Evolutionary conservation across 2,113 vertebrate species (phyloP).

Genomic region (Takifugu flavidus): DNA sequence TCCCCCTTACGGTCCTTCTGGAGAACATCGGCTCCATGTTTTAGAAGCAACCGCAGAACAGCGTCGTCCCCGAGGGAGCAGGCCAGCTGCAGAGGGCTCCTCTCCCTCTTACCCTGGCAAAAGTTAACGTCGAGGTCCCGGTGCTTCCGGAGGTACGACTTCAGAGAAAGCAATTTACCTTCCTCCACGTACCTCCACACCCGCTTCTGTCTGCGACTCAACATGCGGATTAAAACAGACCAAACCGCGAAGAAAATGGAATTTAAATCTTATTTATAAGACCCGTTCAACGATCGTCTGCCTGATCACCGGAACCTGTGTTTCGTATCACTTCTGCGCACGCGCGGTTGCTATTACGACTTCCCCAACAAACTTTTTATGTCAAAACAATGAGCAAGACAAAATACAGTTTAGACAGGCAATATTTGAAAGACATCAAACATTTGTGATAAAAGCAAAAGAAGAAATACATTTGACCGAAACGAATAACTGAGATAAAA

Average conservation of each 20-base stretch:
- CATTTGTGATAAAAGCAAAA: too few relatives aligned
- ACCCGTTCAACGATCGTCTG: too few relatives aligned
- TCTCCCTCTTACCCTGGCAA: conserved; percentile 60
- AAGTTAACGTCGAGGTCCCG: conserved; percentile 74
- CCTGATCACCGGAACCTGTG: too few relatives aligned
- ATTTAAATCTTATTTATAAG: too few relatives aligned
- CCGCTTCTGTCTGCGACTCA: conserved; percentile 67
- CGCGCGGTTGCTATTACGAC: too few relatives aligned
- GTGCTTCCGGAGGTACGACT: conserved; percentile 78
- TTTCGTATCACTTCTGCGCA: too few relatives aligned
- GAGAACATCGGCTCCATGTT: conserved; percentile 76
- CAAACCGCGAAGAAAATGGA: background rate
- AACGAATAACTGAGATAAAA: too few relatives aligned
- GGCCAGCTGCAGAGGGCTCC: conserved; percentile 77
- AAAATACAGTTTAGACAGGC: too few relatives aligned
- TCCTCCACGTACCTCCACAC: conserved; percentile 78
- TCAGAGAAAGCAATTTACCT: conserved; percentile 74
- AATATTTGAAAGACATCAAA: too few relatives aligned
- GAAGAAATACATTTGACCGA: too few relatives aligned
- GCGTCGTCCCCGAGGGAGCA: conserved; percentile 74
- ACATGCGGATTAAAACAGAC: conserved; percentile 48
- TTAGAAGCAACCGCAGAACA: conserved; percentile 73
- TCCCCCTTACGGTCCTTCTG: conserved; percentile 74
- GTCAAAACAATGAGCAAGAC: too few relatives aligned
- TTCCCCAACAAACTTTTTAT: too few relatives aligned